Percentiles rank a stretch among this genome's conserved stretches.
Evolutionary conservation across 2,888 invertebrate genomes (phyloP).

Genomic region (Tenthredo scrophulariae): DNA sequence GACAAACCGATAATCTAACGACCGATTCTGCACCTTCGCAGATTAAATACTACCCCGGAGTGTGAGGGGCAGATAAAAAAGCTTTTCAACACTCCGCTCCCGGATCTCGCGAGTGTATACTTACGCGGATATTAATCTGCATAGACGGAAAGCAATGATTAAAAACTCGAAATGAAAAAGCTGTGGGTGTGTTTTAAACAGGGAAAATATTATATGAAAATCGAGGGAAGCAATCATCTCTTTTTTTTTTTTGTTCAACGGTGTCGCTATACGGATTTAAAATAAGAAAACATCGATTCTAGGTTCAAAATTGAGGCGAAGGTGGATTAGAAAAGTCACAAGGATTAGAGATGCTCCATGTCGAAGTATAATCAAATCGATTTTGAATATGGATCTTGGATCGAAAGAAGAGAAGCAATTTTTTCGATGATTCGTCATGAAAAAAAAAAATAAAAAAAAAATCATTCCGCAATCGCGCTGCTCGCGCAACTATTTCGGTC

Average conservation of each 20-base stretch:
- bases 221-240: neutral
- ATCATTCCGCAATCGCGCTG: too few relatives aligned
- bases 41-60: neutral
- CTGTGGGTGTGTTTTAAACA: neutral
- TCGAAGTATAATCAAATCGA: neutral
- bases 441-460: too few relatives aligned
- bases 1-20: constrained; percentile 30
- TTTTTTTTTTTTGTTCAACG: neutral
- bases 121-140: constrained; percentile 26
- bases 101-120: constrained; percentile 1
- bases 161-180: constrained; percentile 12
- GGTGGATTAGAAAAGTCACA: neutral
- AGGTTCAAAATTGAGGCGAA: neutral
- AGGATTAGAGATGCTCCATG: too few relatives aligned
- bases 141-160: constrained; percentile 9
- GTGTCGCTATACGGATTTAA: neutral
- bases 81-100: neutral
- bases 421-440: neutral
- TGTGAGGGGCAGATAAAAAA: neutral
- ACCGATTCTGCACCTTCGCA: constrained; percentile 10
- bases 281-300: constrained; percentile 4
- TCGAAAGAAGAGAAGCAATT: neutral
- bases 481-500: neutral
- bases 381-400: neutral
- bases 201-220: neutral